Evolutionary conservation across 2,113 vertebrate genomes (phyloP).

Genomic region (Lampris incognitus): DNA sequence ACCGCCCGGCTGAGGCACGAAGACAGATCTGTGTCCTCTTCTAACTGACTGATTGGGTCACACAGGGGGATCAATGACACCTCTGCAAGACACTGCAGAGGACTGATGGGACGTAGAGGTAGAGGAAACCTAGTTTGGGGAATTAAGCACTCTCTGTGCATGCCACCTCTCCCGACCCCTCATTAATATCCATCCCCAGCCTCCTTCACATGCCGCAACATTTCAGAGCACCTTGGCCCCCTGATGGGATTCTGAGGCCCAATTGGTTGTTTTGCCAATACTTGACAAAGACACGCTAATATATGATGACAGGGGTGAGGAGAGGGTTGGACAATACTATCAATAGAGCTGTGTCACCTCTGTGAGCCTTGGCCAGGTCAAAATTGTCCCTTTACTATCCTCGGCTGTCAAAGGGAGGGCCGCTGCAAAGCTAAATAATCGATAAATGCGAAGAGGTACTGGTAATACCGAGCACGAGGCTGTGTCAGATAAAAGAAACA

Average conservation of each 20-base stretch:
- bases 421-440: not conserved
- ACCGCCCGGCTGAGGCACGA: not conserved
- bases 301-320: conserved; percentile 56
- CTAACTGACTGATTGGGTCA: not conserved
- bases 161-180: conserved; percentile 37
- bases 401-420: conserved; percentile 24
- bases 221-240: conserved; percentile 44
- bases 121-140: not conserved
- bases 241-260: conserved; percentile 40
- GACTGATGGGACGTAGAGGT: not conserved
- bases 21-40: conserved; percentile 14
- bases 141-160: not conserved
- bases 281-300: conserved; percentile 55
- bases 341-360: conserved; percentile 46
- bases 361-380: conserved; percentile 32
- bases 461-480: not conserved
- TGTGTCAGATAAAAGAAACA: not conserved
- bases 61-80: conserved; percentile 4
- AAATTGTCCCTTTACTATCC: conserved; percentile 18
- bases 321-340: conserved; percentile 28
- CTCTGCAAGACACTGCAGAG: conserved; percentile 26
- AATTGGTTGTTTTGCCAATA: conserved; percentile 69
- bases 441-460: conserved; percentile 29
- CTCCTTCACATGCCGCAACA: conserved; percentile 41
- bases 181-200: conserved; percentile 56